Conservation (phyloP, 2,797 vertebrate genomes). For the Malurus splendens region DNA sequence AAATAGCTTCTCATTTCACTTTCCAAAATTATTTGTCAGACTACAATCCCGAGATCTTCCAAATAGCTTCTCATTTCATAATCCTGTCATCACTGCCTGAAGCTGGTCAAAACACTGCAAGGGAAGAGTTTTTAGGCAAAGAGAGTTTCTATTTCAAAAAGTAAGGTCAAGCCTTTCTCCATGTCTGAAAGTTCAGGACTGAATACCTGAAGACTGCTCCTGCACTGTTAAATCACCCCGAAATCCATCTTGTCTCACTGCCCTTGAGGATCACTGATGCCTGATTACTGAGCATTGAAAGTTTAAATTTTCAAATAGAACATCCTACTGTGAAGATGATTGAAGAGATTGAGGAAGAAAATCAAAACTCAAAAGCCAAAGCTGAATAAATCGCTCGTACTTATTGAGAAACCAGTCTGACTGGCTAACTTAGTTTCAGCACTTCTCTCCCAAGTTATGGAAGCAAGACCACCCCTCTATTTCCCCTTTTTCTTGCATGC, state of each 20-base stretch:
- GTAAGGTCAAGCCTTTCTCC: background rate
- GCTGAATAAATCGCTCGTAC: background rate
- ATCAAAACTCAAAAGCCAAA: background rate
- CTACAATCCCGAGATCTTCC: background rate
- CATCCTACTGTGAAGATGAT: background rate
- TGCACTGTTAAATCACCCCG: background rate
- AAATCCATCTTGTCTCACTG: background rate
- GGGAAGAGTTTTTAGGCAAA: background rate
- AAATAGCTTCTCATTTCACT: background rate
- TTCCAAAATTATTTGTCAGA: background rate
- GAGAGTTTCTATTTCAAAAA: background rate
- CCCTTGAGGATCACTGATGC: background rate
- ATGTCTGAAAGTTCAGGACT: background rate
- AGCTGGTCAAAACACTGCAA: background rate
- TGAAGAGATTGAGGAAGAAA: background rate
- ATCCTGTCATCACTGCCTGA: background rate
- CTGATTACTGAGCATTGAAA: background rate
- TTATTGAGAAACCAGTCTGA: background rate
- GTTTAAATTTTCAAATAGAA: background rate
- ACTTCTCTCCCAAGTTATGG: rapidly evolving
- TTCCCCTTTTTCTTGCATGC: background rate
- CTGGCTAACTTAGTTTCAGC: background rate
- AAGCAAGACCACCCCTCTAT: background rate
- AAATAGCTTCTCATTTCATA: background rate
- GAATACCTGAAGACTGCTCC: background rate